Evolutionary conservation across 1,140 invertebrate genomes (phyloP).

Genomic region (Anastatus disparis): DNA sequence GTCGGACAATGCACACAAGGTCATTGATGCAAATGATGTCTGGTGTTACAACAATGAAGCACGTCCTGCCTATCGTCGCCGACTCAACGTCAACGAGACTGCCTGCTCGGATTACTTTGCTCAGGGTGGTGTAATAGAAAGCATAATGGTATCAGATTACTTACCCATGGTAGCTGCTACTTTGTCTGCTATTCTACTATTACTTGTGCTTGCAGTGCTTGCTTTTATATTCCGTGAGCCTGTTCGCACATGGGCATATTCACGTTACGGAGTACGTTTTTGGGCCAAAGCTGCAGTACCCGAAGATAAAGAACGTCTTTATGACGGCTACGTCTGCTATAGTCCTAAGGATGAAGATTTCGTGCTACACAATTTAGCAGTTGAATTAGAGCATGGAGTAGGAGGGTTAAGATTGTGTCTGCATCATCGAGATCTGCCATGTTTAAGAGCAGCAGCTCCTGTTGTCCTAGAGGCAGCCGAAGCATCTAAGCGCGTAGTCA

Average conservation of each 20-base stretch:
- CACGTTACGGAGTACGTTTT: conserved; percentile 85
- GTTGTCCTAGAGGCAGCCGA: conserved; percentile 88
- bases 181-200: conserved; percentile 77
- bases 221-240: conserved; percentile 86
- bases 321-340: conserved; percentile 93
- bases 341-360: conserved; percentile 93
- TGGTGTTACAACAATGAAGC: conserved; percentile 84
- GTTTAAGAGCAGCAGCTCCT: conserved; percentile 78
- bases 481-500: conserved; percentile 81
- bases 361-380: conserved; percentile 83
- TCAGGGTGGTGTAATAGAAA: conserved; percentile 83
- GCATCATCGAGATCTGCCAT: conserved; percentile 84
- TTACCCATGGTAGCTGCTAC: conserved; percentile 85
- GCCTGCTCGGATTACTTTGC: conserved; percentile 86
- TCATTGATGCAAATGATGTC: conserved; percentile 80
- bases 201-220: conserved; percentile 79
- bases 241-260: conserved; percentile 86
- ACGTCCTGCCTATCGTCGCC: conserved; percentile 76
- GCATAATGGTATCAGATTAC: conserved; percentile 85
- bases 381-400: conserved; percentile 82
- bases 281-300: conserved; percentile 65
- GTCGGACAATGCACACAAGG: conserved; percentile 81
- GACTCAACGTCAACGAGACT: conserved; percentile 83
- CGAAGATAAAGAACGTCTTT: conserved; percentile 85
- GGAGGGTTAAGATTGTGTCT: conserved; percentile 84